Evolutionary conservation across 2,113 vertebrate genomes (phyloP), one percentile per base, ranked within the genome.

Genomic region (Engystomops pustulosus): DNA sequence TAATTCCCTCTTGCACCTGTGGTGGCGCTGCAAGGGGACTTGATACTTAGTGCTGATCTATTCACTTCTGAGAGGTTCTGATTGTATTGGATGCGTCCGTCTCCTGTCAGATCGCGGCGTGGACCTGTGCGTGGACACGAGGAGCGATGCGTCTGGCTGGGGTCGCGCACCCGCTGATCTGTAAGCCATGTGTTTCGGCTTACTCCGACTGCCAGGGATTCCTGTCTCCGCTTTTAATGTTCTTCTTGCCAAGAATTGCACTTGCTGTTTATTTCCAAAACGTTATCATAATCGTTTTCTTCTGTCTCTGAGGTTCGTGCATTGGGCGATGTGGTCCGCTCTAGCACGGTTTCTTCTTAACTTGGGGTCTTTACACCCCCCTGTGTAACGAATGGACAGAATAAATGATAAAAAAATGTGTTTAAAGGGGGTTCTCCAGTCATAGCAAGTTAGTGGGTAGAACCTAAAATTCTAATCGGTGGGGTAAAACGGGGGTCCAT

Each of bases 191-290:
- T 55, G 49, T 55, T 25, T 58, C 74, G 14, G 72, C 72, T 76
- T 76, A 53, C 72, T 51, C 49, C 1, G 34, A 38, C 74, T 77
- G 74, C 74, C 74, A 77, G 74, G 20, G 34, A 55, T 77, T 55
- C 30, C 74, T 51, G 32, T 55, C 74, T 77, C 74, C 1, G n/a
- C 51, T 38, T 72, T 45, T 77, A 77, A 38, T 36, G 1, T 23
- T 12, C 38, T 18, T 55, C 34, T 58, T 77, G 74, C 74, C 74
- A 77, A 77, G 74, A 58, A 23, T 55, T 77, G 74, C 74, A 77
- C 74, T 77, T 58, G 49, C 45, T 77, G 30, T 58, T 77, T 77
- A 55, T 77, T 77, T 76, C 49, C 32, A 55, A 15, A 77, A 38
- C 51, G 32, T 58, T 77, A 77, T 55, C 74, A 38, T 49, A 74